Evolutionary conservation across 1,140 invertebrate species (phyloP), one percentile per base, ranked within the genome.

Genomic region (Drosophila quadrilineata): DNA sequence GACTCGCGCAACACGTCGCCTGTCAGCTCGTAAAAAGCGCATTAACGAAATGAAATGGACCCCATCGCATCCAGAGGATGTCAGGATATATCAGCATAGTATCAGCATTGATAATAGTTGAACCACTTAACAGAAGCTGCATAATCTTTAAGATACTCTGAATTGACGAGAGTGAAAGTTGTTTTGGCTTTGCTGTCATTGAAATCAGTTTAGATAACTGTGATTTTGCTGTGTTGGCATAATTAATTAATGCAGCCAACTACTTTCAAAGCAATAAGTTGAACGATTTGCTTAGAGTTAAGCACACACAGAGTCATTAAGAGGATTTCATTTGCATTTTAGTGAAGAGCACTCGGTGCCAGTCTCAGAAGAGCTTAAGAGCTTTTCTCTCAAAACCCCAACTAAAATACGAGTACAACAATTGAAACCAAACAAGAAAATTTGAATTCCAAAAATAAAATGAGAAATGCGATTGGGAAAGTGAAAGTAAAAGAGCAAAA

Each of bases 251-350:
- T 41, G 14, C n/a, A n/a, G n/a, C n/a, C n/a, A n/a, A n/a, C n/a
- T n/a, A n/a, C n/a, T n/a, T n/a, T 31, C n/a, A 49, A 33, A 8
- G 29, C 24, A 10, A 21, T 26, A 53, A 31, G 38, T 10, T 17
- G 4, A 17, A 3, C 38, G 17, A 31, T 54, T 26, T 19, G 45
- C 10, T 21, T 33, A 67, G 73, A 54, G 2, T 21, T 19, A 12
- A 38, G 24, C 26, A 62, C 56, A 45, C 69, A 12, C 16, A 21
- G 16, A 46, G 26, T 29, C 26, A 75, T 75, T 53, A 38, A 75
- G 41, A 26, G 53, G 53, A 52, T 70, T 69, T 53, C 53, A 75
- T 71, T 75, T 75, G 71, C 72, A 75, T 75, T 75, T 59, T 14
- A 14, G 26, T 22, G 2, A 17, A 41, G 14, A 36, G 17, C 26